phyloP scores from a whole-genome alignment of 1,140 invertebrate species.

The Cardiocondyla obscurior region DNA sequence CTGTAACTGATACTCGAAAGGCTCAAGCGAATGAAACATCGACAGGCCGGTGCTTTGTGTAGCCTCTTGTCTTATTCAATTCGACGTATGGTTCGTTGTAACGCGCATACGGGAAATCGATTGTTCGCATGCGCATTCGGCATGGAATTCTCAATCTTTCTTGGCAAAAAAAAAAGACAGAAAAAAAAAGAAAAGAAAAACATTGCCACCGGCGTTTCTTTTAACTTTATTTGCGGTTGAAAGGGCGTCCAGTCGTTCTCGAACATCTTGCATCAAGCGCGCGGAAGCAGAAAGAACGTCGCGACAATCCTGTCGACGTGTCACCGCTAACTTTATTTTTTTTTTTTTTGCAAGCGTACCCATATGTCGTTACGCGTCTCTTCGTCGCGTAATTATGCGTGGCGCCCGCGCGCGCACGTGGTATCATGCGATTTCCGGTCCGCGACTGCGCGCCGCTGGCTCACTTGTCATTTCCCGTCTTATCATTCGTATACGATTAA shows the following conservation, averaged over 20 bases:
- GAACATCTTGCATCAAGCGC: background rate
- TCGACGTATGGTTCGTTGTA: background rate
- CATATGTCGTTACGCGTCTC: constrained; percentile 11
- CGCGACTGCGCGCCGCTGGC: constrained; percentile 32
- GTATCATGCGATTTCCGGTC: constrained; percentile 67
- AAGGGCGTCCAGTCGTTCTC: background rate
- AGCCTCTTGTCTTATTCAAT: background rate
- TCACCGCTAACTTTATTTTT: background rate
- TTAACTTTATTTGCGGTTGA: constrained; percentile 4
- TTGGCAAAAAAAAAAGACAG: no score
- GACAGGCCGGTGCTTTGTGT: constrained; percentile 1
- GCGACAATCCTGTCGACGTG: background rate
- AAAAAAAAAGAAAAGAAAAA: no score
- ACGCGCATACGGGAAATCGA: background rate
- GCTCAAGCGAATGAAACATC: background rate
- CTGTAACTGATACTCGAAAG: background rate
- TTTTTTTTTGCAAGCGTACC: constrained; percentile 3
- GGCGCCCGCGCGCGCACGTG: background rate
- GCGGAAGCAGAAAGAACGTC: background rate
- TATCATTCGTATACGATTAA: constrained; percentile 48
- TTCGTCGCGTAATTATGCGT: constrained; percentile 33
- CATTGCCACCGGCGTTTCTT: background rate
- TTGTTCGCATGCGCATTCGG: background rate
- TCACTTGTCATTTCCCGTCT: constrained; percentile 71
- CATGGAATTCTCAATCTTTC: background rate